Base-by-base conservation (phyloP, 2,888 invertebrate species). In the Hirtodrosophila alboralis region DNA sequence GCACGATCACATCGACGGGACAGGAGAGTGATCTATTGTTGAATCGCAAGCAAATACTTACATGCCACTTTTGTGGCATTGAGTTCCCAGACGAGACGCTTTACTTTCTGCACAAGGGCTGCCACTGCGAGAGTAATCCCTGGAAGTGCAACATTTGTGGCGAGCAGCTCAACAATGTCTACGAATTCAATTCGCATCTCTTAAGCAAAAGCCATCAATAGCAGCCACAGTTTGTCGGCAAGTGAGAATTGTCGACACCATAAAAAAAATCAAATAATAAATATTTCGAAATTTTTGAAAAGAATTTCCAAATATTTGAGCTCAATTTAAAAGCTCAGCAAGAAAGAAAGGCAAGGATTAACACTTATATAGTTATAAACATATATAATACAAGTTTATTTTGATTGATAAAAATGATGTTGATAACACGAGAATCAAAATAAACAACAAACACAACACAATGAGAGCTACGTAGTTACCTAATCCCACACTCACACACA, bases 111-210 rank as follows among this genome's bases (percentile, higher is more conserved):
- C 98, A 99, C 92, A 98, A 98, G 92, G 98, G 98, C 75, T 97
- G 98, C 90, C 98, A 99, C 92, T 98, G 98, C 79, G 97, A 97
- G 89, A 96, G 96, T 75, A 98, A 98, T 91, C 98, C 98, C 0
- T 98, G 93, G 93, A 97, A 97, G 91, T 98, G 98, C 91, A 98
- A 98, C 92, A 96, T 98, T 80, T 99, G 98, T 91, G 98, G 98
- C 41, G 96, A 97, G 90, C 95, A 96, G 89, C 97, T 97, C 91
- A 95, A 95, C 91, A 97, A 98, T 89, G 96, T 98, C 51, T 98
- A 98, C 91, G 97, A 98, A 91, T 98, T 98, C 92, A 97, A 98
- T 92, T 96, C 97, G 83, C 97, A 98, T 93, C 93, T 97, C 90
- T 92, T 97, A 79, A 97, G 97, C 91, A 97, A 97, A 91, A 96